Base-by-base conservation (phyloP, 2,113 vertebrate genomes). In the Oncorhynchus gorbuscha region DNA sequence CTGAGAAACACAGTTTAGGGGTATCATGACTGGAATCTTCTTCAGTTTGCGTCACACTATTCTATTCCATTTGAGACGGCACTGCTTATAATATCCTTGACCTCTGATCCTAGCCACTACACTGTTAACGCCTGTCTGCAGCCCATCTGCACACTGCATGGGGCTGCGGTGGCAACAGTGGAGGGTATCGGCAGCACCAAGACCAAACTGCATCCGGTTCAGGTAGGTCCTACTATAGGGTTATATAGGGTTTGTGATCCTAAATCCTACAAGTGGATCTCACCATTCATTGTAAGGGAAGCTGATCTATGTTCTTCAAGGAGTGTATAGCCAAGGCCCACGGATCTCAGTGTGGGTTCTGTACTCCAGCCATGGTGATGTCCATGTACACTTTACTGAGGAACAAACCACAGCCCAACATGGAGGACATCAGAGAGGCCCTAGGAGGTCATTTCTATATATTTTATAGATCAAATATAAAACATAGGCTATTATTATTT, bases 341-440 rank as follows among this genome's bases (percentile, higher is more conserved):
- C 0, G 93, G 94, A 3, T 94, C 90, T 0, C 93, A 94, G 73
- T 94, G 94, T 87, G 94, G 93, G 16, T 95, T 95, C 90, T 95
- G 95, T 75, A 94, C 93, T 45, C 92, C 94, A 1, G 94, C 93
- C 8, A 93, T 94, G 93, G 94, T 94, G 85, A 94, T 95, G 93
- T 93, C 93, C 68, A 90, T 95, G 79, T 94, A 94, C 72, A 86
- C 92, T 0, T 83, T 94, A 48, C 83, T 95, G 45, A 92, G 93
- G 79, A 95, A 93, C 75, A 82, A 90, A 12, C 86, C 77, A 0
- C 86, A 92, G n/a, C 93, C 93, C 3, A 92, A 84, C 35, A 85
- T 86, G 61, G 88, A 93, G 12, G 92, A 95, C 71, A 90, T 95
- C 64, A 85, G 62, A 1, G 85, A 92, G 76, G 86, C 88, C 4